These are phyloP conservation scores for Monopis laevigella DNA, from an alignment of 2,888 invertebrate species.

Conservation along the genomic window DNA sequence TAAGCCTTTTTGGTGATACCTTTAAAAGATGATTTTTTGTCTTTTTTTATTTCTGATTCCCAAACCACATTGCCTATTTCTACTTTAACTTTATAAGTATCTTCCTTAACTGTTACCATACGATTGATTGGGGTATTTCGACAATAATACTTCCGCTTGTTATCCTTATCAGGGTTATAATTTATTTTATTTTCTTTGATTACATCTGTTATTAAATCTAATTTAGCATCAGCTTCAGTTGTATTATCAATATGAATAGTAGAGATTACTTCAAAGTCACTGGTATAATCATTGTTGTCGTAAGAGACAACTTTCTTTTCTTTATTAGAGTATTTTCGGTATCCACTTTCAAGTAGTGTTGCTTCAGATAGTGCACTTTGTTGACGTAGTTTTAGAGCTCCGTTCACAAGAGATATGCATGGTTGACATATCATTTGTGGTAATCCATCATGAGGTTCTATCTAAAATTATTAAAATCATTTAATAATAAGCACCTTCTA, in stretches of 20 bases:
- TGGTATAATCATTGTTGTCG: not conserved
- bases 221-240: not conserved
- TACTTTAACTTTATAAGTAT: conserved; percentile 5
- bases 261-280: not conserved
- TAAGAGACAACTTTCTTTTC: conserved; percentile 1
- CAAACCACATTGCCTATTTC: conserved; percentile 6
- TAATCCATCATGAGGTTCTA: conserved; percentile 12
- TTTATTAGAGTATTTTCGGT: not conserved
- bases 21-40: not conserved
- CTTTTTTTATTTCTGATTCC: conserved; percentile 7
- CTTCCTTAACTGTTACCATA: conserved; percentile 6
- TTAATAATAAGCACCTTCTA: too few species aligned
- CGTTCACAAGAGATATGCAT: conserved; percentile 9
- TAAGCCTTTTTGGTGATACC: not conserved
- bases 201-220: not conserved
- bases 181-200: not conserved
- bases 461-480: too few species aligned
- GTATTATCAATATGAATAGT: not conserved
- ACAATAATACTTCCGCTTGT: not conserved
- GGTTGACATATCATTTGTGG: conserved; percentile 13
- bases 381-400: conserved; percentile 11
- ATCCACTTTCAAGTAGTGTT: conserved; percentile 12
- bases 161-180: too few species aligned
- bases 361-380: conserved; percentile 10
- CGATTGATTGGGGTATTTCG: conserved; percentile 2